Conservation (phyloP, 2,113 vertebrate genomes). For the Lontra canadensis region DNA sequence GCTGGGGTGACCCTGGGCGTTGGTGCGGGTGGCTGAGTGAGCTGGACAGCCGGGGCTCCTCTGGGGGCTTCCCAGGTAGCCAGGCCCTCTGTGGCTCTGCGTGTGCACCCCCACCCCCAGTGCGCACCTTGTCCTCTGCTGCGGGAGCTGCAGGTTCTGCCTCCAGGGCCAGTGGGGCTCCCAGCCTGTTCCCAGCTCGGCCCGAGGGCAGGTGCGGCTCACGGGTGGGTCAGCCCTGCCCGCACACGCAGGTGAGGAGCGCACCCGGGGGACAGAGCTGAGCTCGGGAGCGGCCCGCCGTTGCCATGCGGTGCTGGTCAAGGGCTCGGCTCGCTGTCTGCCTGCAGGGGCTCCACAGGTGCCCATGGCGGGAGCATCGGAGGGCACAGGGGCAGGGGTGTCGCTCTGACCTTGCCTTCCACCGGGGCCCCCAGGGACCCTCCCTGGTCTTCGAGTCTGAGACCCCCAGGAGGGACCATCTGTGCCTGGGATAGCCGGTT, state of each 20-base stretch:
- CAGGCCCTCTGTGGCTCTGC: neutral
- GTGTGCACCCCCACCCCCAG: fast-evolving
- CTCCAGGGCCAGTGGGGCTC: neutral
- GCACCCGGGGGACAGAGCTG: neutral
- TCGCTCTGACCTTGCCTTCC: neutral
- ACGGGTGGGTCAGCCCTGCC: neutral
- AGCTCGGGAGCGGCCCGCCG: neutral
- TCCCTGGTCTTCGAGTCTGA: neutral
- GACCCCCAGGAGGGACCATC: neutral
- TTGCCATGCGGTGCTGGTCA: neutral
- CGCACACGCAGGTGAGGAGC: too few relatives aligned
- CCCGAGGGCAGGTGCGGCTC: neutral
- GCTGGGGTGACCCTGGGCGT: fast-evolving
- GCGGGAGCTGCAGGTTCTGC: neutral
- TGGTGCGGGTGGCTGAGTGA: fast-evolving
- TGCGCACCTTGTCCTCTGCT: neutral
- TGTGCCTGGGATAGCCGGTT: neutral
- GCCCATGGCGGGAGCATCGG: fast-evolving
- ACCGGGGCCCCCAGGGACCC: neutral
- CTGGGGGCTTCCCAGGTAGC: neutral
- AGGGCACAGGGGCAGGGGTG: neutral
- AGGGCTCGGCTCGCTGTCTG: neutral
- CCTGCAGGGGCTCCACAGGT: fast-evolving
- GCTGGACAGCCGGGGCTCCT: neutral
- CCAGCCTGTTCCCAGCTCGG: neutral